phyloP scores from a whole-genome alignment of 1,140 invertebrate genomes.

The Drosophila orena region DNA sequence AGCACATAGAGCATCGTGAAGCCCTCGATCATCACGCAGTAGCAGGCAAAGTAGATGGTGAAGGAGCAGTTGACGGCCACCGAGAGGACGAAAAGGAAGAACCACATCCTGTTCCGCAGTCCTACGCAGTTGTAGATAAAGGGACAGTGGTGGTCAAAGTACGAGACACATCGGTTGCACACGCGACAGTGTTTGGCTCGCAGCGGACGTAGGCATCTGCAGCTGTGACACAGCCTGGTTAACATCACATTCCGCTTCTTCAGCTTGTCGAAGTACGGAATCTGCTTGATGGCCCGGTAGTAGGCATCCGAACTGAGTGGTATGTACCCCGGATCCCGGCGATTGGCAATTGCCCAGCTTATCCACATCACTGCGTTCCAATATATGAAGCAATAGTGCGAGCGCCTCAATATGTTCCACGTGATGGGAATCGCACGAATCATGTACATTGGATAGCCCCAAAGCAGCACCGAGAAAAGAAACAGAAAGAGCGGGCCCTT shows the following conservation, averaged over 20 bases:
- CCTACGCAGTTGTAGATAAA: conserved; percentile 98
- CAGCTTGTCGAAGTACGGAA: conserved; percentile 95
- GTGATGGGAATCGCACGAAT: conserved; percentile 95
- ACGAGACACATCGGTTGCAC: conserved; percentile 95
- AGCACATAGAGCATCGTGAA: conserved; percentile 93
- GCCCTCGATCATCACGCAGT: conserved; percentile 93
- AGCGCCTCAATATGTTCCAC: conserved; percentile 93
- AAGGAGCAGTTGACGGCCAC: conserved; percentile 94
- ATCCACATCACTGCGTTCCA: conserved; percentile 97
- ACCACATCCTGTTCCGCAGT: conserved; percentile 94
- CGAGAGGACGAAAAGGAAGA: conserved; percentile 94
- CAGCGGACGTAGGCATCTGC: conserved; percentile 93
- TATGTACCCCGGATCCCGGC: conserved; percentile 95
- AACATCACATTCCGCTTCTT: conserved; percentile 94
- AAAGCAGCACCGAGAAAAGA: conserved; percentile 93
- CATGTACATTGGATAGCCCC: conserved; percentile 97
- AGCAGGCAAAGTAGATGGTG: conserved; percentile 94
- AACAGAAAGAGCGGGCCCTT: conserved; percentile 94
- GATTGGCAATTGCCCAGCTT: conserved; percentile 94
- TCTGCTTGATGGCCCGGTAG: conserved; percentile 94
- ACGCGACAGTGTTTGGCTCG: conserved; percentile 96
- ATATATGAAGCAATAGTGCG: conserved; percentile 95
- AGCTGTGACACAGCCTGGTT: conserved; percentile 95
- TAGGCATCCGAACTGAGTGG: conserved; percentile 95
- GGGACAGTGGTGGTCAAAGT: conserved; percentile 98